A percentile compares a stretch with the other conserved stretches of the same genome.
phyloP scores from a whole-genome alignment of 2,113 vertebrate species.

The Merops nubicus region DNA sequence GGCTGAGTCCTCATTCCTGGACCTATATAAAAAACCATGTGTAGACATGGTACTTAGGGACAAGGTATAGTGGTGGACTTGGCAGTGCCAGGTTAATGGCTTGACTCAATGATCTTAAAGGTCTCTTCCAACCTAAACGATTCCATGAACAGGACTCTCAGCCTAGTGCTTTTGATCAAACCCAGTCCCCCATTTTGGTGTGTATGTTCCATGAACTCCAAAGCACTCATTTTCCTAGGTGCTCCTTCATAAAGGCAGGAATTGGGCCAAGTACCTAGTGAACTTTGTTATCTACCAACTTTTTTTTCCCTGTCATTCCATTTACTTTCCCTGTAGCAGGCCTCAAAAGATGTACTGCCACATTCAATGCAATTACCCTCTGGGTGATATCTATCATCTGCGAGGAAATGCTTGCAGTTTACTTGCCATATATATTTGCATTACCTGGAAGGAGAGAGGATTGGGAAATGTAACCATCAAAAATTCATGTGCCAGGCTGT shows the following conservation, averaged over 20 bases:
- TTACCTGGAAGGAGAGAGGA: not conserved
- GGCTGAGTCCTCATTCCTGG: too few species aligned
- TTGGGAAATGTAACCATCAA: not conserved
- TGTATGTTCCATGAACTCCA: not conserved
- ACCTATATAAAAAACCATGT: too few species aligned
- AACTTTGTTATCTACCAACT: not conserved
- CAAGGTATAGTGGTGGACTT: too few species aligned
- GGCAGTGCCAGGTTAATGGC: too few species aligned
- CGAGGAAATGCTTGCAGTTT: not conserved
- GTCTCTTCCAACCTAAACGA: not conserved
- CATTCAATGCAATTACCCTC: not conserved
- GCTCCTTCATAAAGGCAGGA: too few species aligned
- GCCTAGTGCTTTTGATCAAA: not conserved
- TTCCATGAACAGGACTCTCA: not conserved
- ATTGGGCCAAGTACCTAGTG: not conserved
- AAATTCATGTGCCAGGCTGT: not conserved
- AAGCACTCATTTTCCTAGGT: not conserved
- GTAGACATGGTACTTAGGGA: not conserved
- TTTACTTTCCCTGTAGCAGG: not conserved
- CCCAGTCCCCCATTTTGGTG: not conserved
- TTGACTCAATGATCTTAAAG: too few species aligned
- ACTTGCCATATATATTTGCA: too few species aligned
- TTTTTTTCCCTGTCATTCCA: not conserved
- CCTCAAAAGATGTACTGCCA: not conserved
- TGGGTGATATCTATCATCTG: fast-evolving